Evolutionary conservation across 2,888 invertebrate genomes (phyloP).

Genomic region (Drosophila prostipennis): DNA sequence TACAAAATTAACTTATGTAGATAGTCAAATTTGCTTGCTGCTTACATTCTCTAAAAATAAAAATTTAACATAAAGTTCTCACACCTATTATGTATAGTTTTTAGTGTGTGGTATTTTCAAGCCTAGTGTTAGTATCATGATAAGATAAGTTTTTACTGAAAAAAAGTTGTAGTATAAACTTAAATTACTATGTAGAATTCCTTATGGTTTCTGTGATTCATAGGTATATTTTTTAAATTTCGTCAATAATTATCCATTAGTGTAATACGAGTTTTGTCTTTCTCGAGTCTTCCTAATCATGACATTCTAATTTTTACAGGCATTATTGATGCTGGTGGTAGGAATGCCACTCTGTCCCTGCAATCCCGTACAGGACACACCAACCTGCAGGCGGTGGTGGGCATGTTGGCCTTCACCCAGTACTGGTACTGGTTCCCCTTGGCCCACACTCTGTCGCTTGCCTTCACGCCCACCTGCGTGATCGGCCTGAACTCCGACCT

Average conservation of each 20-base stretch:
- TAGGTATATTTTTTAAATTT: background rate
- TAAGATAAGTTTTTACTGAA: background rate
- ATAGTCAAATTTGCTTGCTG: background rate
- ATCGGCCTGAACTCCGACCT: constrained; percentile 97
- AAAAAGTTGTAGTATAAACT: background rate
- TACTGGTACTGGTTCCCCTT: constrained; percentile 99
- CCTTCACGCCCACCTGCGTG: constrained; percentile 97
- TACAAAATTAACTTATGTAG: too few relatives aligned
- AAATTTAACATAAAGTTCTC: background rate
- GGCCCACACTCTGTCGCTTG: constrained; percentile 96
- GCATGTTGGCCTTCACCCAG: constrained; percentile 98
- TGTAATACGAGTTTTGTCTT: background rate
- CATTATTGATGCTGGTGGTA: constrained; percentile 94
- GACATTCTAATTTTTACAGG: constrained; percentile 71
- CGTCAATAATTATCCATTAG: too few relatives aligned
- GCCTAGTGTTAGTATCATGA: background rate
- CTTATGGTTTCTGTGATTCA: background rate
- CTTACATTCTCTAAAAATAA: background rate
- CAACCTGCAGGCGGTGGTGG: constrained; percentile 98
- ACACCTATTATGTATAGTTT: background rate
- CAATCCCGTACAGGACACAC: constrained; percentile 98
- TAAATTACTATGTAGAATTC: background rate
- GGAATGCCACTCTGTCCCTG: constrained; percentile 97
- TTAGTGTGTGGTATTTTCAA: background rate
- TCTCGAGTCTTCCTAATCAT: background rate